Conservation (phyloP, 35 echinoderm and acorn worm species). For the Apostichopus japonicus region DNA sequence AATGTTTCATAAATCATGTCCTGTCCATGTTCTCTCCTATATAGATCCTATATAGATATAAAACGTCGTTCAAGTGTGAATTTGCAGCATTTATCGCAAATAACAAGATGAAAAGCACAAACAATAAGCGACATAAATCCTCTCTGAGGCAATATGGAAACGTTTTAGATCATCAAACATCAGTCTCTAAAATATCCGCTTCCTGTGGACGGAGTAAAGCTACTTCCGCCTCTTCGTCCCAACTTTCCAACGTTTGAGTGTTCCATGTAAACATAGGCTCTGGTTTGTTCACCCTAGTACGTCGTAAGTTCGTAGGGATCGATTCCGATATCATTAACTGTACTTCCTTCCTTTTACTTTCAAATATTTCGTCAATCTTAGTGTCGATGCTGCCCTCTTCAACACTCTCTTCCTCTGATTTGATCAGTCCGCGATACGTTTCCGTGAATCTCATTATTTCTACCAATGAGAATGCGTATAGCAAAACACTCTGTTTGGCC, state of each 20-base stretch:
- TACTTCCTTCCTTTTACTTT: slow-evolving; percentile 10
- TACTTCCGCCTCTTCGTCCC: neutral
- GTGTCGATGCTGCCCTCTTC: neutral
- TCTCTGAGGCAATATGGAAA: no score
- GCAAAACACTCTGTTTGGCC: slow-evolving; percentile 24
- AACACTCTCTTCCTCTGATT: neutral
- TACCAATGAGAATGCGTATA: slow-evolving; percentile 21
- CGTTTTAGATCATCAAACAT: no score
- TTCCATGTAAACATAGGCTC: slow-evolving; percentile 14
- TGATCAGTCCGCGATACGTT: neutral
- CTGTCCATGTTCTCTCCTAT: no score
- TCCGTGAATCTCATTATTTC: slow-evolving; percentile 6
- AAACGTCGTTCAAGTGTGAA: no score
- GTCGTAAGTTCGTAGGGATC: neutral
- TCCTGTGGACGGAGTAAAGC: neutral
- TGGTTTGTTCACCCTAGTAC: slow-evolving; percentile 5
- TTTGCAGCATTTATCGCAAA: no score
- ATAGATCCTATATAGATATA: no score
- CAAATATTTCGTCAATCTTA: neutral
- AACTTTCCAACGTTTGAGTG: neutral
- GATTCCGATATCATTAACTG: neutral
- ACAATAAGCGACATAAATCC: no score
- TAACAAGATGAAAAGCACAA: no score
- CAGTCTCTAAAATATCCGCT: slow-evolving; percentile 10
- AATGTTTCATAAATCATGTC: no score